Percentiles rank a stretch among this genome's conserved stretches.
Evolutionary conservation across 2,888 invertebrate genomes (phyloP).

Genomic region (Agrotis ipsilon): DNA sequence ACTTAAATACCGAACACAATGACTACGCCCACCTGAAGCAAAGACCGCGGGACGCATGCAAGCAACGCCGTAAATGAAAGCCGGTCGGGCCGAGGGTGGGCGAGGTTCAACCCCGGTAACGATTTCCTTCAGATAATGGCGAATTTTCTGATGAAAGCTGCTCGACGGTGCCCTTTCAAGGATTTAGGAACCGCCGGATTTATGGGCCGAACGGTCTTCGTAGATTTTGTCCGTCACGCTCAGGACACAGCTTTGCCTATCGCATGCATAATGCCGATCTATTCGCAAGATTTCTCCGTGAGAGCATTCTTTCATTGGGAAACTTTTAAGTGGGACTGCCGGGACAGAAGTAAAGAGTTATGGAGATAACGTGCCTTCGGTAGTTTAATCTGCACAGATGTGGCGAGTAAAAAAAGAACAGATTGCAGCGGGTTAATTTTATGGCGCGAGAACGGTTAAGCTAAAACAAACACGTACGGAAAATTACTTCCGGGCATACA

Average conservation of each 20-base stretch:
- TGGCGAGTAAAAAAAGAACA: slow-evolving; percentile 76
- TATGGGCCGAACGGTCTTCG: slow-evolving; percentile 82
- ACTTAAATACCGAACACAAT: slow-evolving; percentile 90
- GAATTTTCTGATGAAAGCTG: slow-evolving; percentile 90
- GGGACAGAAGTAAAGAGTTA: slow-evolving; percentile 75
- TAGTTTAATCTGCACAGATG: slow-evolving; percentile 73
- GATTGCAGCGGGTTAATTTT: slow-evolving; percentile 81
- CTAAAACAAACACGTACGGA: slow-evolving; percentile 83
- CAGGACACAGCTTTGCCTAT: slow-evolving; percentile 75
- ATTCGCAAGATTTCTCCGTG: slow-evolving; percentile 68
- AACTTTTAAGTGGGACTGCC: slow-evolving; percentile 73
- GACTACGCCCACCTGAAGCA: slow-evolving; percentile 89
- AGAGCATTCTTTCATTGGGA: slow-evolving; percentile 72
- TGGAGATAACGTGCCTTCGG: slow-evolving; percentile 78
- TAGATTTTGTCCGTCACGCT: slow-evolving; percentile 83
- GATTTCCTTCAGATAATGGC: slow-evolving; percentile 90
- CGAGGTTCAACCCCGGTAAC: slow-evolving; percentile 88
- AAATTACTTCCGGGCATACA: slow-evolving; percentile 81
- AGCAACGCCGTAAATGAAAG: slow-evolving; percentile 90
- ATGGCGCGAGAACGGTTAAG: slow-evolving; percentile 78
- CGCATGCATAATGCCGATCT: slow-evolving; percentile 79
- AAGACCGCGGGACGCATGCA: slow-evolving; percentile 88
- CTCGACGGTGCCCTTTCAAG: slow-evolving; percentile 86
- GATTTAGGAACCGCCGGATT: slow-evolving; percentile 87
- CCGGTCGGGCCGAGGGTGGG: slow-evolving; percentile 85